These are phyloP conservation scores for Ormyrus thymus DNA, from an alignment of 2,888 invertebrate genomes.

Conservation along the genomic window DNA sequence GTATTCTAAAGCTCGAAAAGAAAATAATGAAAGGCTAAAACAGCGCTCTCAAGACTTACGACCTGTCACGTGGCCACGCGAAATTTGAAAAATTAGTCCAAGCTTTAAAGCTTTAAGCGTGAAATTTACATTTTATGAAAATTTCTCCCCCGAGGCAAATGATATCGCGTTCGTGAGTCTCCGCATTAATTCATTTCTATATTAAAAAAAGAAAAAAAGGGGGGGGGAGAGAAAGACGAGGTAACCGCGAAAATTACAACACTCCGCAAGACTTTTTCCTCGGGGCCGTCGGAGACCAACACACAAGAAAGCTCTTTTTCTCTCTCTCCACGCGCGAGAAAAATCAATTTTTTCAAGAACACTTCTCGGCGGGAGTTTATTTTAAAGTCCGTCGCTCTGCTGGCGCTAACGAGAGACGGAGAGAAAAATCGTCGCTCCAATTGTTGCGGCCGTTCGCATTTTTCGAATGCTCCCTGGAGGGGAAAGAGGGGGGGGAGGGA, in stretches of 20 bases:
- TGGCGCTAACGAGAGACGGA: too few species aligned
- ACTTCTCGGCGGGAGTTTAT: not conserved
- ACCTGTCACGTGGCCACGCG: not conserved
- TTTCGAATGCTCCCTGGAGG: too few species aligned
- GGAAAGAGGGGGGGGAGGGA: not conserved
- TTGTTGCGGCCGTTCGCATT: too few species aligned
- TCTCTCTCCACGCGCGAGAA: not conserved
- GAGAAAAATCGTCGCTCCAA: too few species aligned
- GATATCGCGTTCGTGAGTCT: too few species aligned
- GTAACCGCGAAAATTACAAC: conserved; percentile 12
- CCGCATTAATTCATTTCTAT: not conserved
- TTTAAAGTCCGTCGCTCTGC: too few species aligned
- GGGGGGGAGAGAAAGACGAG: conserved; percentile 4
- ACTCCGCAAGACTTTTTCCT: not conserved
- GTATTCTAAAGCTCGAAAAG: too few species aligned
- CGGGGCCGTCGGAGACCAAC: not conserved
- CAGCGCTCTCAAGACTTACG: too few species aligned
- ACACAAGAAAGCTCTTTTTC: too few species aligned
- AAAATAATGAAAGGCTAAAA: too few species aligned
- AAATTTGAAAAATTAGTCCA: not conserved
- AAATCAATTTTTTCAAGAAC: conserved; percentile 52
- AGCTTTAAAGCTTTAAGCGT: not conserved
- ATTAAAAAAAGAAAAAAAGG: not conserved
- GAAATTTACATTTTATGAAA: not conserved
- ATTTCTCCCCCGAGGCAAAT: not conserved